phyloP scores from a whole-genome alignment of 2,888 invertebrate species.

The Steromphala cineraria region DNA sequence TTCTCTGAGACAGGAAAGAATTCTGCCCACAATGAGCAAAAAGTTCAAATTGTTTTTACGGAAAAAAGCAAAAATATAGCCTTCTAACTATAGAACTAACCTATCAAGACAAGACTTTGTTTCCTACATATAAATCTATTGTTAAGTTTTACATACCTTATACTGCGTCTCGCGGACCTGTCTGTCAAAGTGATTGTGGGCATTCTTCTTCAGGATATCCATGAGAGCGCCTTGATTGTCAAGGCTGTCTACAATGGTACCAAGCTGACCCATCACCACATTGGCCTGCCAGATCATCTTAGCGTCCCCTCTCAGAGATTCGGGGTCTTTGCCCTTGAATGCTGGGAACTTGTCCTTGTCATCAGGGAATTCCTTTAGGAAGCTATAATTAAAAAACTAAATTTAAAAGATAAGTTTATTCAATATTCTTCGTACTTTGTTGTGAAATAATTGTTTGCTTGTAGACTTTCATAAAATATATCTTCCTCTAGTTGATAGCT shows the following conservation, averaged over 20 bases:
- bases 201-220: constrained; percentile 77
- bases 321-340: constrained; percentile 77
- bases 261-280: constrained; percentile 77
- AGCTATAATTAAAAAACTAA: constrained; percentile 75
- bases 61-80: too few species aligned
- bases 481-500: too few species aligned
- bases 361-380: constrained; percentile 77
- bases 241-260: constrained; percentile 77
- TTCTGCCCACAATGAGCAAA: too few species aligned
- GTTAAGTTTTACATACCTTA: constrained; percentile 29
- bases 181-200: constrained; percentile 74
- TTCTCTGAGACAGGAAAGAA: too few species aligned
- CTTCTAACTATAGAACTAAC: too few species aligned
- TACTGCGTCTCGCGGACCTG: constrained; percentile 33
- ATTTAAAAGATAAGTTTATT: too few species aligned
- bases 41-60: too few species aligned
- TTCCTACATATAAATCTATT: neutral
- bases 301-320: constrained; percentile 76
- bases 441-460: too few species aligned
- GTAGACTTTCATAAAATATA: too few species aligned
- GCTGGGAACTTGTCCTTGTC: constrained; percentile 77
- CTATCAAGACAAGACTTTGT: too few species aligned
- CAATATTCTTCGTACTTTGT: too few species aligned
- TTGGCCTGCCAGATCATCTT: constrained; percentile 79
- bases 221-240: constrained; percentile 77